Evolutionary conservation across 2,797 vertebrate species (phyloP).

Genomic region (Dicrostonyx torquatus): DNA sequence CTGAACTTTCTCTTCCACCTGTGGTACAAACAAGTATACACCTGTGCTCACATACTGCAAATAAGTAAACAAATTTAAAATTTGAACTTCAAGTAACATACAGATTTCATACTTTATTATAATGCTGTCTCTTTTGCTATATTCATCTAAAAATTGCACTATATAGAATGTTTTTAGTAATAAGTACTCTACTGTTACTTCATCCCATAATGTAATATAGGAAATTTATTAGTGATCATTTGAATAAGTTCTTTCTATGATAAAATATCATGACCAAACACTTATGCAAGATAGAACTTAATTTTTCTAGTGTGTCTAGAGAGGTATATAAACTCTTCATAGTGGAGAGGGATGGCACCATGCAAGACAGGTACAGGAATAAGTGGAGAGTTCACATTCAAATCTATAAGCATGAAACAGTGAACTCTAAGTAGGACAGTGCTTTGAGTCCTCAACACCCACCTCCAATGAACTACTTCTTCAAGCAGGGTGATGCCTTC

Average conservation of each 20-base stretch:
- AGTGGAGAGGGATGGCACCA: too few species aligned
- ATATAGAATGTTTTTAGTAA: background rate
- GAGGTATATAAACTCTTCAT: background rate
- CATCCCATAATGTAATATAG: background rate
- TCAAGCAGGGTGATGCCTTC: background rate
- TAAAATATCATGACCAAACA: background rate
- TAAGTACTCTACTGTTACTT: background rate
- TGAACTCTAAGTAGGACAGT: background rate
- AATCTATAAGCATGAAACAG: background rate
- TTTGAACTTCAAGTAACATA: background rate
- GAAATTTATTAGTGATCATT: background rate
- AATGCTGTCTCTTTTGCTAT: background rate
- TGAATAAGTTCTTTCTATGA: background rate
- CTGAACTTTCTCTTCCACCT: background rate
- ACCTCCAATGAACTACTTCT: background rate
- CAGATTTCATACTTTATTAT: background rate
- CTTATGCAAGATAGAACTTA: background rate
- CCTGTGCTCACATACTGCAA: background rate
- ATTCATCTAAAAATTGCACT: background rate
- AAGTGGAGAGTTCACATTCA: background rate
- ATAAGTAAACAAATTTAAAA: background rate
- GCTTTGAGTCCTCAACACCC: background rate
- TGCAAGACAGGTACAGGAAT: too few species aligned
- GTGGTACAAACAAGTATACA: background rate
- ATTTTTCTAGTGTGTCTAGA: background rate